These are phyloP conservation scores for Sebastolobus alascanus DNA, from an alignment of 2,797 vertebrate genomes.

Conservation along the genomic window DNA sequence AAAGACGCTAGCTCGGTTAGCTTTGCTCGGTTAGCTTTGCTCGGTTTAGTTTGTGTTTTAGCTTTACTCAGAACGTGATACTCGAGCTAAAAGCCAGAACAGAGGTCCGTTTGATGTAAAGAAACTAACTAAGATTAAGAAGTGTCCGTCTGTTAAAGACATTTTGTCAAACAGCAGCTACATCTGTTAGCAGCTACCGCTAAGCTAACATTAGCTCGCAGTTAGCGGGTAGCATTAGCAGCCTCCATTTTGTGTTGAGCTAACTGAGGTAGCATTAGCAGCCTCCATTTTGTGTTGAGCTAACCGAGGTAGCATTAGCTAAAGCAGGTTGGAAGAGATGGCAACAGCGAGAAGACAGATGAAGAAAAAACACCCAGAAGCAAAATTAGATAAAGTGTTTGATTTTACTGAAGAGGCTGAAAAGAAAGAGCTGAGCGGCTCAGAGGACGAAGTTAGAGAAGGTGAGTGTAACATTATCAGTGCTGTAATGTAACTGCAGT, in stretches of 20 bases:
- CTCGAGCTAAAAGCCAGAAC: fast-evolving
- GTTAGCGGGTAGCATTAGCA: not conserved
- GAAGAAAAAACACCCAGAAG: slow-evolving; percentile 69
- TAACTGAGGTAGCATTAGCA: no score
- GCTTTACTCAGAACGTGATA: not conserved
- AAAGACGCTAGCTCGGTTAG: not conserved
- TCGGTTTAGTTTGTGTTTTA: fast-evolving
- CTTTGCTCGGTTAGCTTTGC: not conserved
- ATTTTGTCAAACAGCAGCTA: not conserved
- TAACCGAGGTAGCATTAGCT: not conserved
- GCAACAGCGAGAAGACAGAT: slow-evolving; percentile 68
- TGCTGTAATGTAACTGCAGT: no score
- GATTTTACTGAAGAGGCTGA: slow-evolving; percentile 67
- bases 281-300: no score
- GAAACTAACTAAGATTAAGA: not conserved
- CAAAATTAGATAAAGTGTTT: slow-evolving; percentile 58
- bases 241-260: no score
- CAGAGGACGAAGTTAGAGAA: slow-evolving; percentile 74
- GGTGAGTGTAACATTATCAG: slow-evolving; percentile 50
- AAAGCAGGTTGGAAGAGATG: slow-evolving; percentile 54
- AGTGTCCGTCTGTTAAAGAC: fast-evolving
- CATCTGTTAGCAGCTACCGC: not conserved
- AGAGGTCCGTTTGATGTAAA: fast-evolving
- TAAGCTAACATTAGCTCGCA: not conserved
- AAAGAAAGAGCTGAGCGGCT: slow-evolving; percentile 72